phyloP scores from a whole-genome alignment of 2,113 vertebrate species.

The Carollia perspicillata region DNA sequence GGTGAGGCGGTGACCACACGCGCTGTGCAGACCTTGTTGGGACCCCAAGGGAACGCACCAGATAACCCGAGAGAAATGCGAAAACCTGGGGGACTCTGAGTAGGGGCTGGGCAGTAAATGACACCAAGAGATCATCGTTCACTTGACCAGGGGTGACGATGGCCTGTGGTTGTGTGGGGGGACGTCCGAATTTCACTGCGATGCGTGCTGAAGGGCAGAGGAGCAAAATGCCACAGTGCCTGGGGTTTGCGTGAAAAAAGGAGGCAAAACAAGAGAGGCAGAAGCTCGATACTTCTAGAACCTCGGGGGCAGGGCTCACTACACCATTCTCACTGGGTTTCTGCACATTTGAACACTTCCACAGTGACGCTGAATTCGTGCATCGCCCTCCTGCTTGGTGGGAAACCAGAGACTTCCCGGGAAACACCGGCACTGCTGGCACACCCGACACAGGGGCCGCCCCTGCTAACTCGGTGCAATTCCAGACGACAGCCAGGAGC shows the following conservation, averaged over 20 bases:
- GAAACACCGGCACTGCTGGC: not conserved
- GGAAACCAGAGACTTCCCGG: not conserved
- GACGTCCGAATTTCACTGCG: not conserved
- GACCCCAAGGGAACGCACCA: not conserved
- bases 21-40: too few species aligned
- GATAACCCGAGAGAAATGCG: not conserved
- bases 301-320: not conserved
- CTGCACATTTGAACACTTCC: not conserved
- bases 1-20: too few species aligned
- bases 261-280: not conserved
- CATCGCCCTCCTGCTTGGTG: not conserved
- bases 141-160: not conserved
- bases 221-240: not conserved
- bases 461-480: fast-evolving
- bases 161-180: not conserved
- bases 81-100: not conserved
- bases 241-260: not conserved
- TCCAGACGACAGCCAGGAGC: not conserved
- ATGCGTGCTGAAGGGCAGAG: fast-evolving
- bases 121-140: not conserved
- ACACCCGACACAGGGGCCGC: not conserved
- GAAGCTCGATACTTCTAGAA: not conserved
- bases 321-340: not conserved
- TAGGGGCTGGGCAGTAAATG: not conserved
- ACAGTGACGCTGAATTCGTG: not conserved